phyloP scores from a whole-genome alignment of 1,140 invertebrate species.

The Magallana angulata region DNA sequence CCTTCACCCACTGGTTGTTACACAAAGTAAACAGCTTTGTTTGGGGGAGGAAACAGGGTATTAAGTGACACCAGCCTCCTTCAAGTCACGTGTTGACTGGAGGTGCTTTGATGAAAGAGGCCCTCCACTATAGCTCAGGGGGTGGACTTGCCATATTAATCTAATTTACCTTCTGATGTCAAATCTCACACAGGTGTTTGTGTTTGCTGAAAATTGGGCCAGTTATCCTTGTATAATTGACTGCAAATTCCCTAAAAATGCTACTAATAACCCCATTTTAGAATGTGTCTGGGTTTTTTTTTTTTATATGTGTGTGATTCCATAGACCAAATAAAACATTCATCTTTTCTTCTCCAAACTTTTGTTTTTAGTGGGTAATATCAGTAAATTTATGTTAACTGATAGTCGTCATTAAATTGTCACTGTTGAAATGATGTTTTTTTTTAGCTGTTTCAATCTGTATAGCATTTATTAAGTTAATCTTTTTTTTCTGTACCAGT shows the following conservation, averaged over 20 bases:
- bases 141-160: neutral
- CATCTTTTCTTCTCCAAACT: no score
- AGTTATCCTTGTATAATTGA: slow-evolving; percentile 12
- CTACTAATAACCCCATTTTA: neutral
- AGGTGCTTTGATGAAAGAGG: neutral
- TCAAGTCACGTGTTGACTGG: neutral
- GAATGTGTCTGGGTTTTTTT: no score
- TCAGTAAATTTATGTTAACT: no score
- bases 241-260: neutral
- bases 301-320: no score
- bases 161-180: neutral
- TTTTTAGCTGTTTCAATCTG: no score
- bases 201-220: slow-evolving; percentile 2
- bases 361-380: no score
- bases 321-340: no score
- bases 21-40: neutral
- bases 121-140: neutral
- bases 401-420: no score
- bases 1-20: neutral
- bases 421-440: no score
- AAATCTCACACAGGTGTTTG: neutral
- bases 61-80: neutral
- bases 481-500: no score
- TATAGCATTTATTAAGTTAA: no score
- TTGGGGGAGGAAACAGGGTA: neutral